Percentiles rank a stretch among this genome's conserved stretches.
Evolutionary conservation across 2,113 vertebrate genomes (phyloP).

Genomic region (Chionis minor): DNA sequence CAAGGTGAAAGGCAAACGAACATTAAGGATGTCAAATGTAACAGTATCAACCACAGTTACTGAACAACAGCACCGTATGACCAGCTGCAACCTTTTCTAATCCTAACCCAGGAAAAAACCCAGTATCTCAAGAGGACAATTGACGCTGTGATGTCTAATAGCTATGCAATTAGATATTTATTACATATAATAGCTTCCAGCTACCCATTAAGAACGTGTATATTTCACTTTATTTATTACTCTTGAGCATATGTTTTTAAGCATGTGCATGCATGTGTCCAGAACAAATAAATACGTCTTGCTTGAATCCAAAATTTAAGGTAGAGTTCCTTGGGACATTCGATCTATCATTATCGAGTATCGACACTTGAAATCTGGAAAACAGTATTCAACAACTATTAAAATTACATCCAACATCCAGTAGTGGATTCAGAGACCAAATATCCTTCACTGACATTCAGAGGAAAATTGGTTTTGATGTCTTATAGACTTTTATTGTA

Average conservation of each 20-base stretch:
- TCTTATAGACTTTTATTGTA: not conserved
- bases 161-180: not conserved
- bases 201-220: not conserved
- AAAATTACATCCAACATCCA: not conserved
- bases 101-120: not conserved
- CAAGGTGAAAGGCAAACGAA: not conserved
- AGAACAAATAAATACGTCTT: not conserved
- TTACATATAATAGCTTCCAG: not conserved
- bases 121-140: not conserved
- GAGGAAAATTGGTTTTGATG: not conserved
- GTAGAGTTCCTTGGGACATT: not conserved
- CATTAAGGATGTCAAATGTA: not conserved
- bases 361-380: not conserved
- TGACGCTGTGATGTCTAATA: not conserved
- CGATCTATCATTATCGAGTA: rapidly evolving
- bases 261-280: not conserved
- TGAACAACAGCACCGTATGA: not conserved
- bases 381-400: not conserved
- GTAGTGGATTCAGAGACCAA: not conserved
- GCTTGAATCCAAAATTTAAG: not conserved
- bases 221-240: not conserved
- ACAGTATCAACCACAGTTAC: not conserved
- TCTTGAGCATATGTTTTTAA: not conserved
- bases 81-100: not conserved
- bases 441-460: not conserved